Evolutionary conservation across 2,113 vertebrate species (phyloP), one percentile per base, ranked within the genome.

Genomic region (Romanogobio albipinnatus): DNA sequence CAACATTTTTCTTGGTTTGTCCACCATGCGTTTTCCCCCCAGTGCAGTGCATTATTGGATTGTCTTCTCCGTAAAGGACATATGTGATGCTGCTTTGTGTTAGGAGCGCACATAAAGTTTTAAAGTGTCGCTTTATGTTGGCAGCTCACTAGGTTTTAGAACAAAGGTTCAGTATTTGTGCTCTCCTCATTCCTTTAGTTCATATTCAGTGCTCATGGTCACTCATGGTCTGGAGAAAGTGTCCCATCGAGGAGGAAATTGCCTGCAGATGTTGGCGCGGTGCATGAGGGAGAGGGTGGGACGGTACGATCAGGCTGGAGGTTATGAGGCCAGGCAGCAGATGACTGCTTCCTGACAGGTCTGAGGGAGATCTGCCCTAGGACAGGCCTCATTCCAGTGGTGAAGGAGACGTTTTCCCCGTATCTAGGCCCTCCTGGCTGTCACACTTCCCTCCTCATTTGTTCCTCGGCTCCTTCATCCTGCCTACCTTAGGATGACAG

Each of bases 181-280:
- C 1, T 64, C 39, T 64, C 24, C 9, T 29, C 36, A 43, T 33
- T 78, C 19, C 5, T 39, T 24, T 70, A 86, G 85, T 85, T 88
- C 81, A 79, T 86, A 89, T 90, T 82, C 75, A 39, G 80, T 81
- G 80, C 88, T 90, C 89, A 29, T 29, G 29, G 29, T 36, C 36
- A 5, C 39, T 39, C 39, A 89, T 8, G 82, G 91, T 92, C 89
- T 90, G 91, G 90, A 91, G 92, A 86, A 91, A 90, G 89, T 92
- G 90, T 90, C 86, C 90, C 91, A 92, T 93, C 90, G 90, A 87
- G 90, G 88, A 89, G 91, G 90, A 94, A 93, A 94, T 93, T 93
- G 90, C 87, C 71, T 90, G 91, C 94, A 94, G 93, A 93, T 94
- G 93, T 93, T 88, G 89, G 88, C 76, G 76, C 74, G 87, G 87